A percentile compares a stretch with the other conserved stretches of the same genome.
Evolutionary conservation across 1,140 invertebrate species (phyloP).

Genomic region (Drosophila burlai): DNA sequence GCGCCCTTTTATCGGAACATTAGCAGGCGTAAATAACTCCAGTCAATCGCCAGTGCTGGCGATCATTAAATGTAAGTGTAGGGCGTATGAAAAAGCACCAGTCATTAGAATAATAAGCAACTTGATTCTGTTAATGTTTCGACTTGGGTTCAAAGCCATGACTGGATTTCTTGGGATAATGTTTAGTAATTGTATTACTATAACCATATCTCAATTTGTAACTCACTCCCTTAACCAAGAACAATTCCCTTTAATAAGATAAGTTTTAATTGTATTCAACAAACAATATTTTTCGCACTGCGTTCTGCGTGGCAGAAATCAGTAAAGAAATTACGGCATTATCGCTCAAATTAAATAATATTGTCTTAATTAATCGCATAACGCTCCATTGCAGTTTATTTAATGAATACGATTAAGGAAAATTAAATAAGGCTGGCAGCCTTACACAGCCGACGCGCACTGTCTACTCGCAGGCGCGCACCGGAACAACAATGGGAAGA

Average conservation of each 20-base stretch:
- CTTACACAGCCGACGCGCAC: slow-evolving; percentile 3
- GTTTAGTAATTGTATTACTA: background rate
- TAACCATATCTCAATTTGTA: background rate
- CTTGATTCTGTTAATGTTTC: background rate
- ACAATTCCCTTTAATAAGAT: background rate
- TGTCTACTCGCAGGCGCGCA: slow-evolving; percentile 21
- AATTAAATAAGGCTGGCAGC: slow-evolving; percentile 4
- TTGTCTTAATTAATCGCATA: slow-evolving; percentile 7
- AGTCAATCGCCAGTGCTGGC: slow-evolving; percentile 9
- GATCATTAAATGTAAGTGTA: slow-evolving; percentile 12
- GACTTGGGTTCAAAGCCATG: background rate
- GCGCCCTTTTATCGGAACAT: slow-evolving; percentile 15
- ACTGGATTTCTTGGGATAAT: background rate
- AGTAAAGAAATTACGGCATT: slow-evolving; percentile 1
- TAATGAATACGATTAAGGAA: slow-evolving; percentile 6
- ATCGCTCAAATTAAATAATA: background rate
- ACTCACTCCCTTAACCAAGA: too few species aligned
- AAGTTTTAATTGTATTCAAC: background rate
- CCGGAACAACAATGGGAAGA: slow-evolving; percentile 28
- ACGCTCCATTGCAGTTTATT: slow-evolving; percentile 1
- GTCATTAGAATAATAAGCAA: slow-evolving; percentile 14
- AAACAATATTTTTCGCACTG: background rate
- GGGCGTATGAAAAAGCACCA: background rate
- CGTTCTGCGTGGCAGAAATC: background rate
- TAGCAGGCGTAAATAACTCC: slow-evolving; percentile 1